phyloP scores from a whole-genome alignment of 2,113 vertebrate genomes.

The Tenrec ecaudatus region DNA sequence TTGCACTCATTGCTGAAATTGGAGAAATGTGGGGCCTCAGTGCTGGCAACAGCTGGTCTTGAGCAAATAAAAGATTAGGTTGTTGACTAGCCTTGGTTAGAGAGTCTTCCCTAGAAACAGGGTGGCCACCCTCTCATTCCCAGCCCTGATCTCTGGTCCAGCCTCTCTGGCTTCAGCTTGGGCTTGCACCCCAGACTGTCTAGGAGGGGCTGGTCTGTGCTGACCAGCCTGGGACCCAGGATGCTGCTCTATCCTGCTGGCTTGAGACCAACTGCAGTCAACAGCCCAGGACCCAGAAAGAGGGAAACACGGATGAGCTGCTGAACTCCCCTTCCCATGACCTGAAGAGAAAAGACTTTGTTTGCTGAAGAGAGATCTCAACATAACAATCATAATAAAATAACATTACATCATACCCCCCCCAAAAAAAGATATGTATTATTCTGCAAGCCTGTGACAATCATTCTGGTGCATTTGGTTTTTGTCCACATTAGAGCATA shows the following conservation, averaged over 20 bases:
- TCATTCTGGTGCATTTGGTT: no score
- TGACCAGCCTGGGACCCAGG: slow-evolving; percentile 20
- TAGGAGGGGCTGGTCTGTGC: not conserved
- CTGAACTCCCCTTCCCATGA: not conserved
- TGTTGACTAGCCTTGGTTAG: slow-evolving; percentile 64
- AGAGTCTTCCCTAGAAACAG: slow-evolving; percentile 60
- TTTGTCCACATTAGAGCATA: no score
- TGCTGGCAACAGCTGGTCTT: slow-evolving; percentile 72
- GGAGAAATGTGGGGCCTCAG: slow-evolving; percentile 57
- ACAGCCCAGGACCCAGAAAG: not conserved
- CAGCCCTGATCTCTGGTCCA: not conserved
- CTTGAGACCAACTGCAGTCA: slow-evolving; percentile 24
- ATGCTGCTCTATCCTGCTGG: not conserved
- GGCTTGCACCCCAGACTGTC: not conserved
- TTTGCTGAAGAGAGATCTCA: slow-evolving; percentile 20
- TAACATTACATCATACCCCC: no score
- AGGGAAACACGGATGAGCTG: not conserved
- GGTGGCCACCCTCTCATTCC: not conserved
- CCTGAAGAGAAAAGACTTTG: slow-evolving; percentile 31
- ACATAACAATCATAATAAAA: not conserved
- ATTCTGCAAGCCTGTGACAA: no score
- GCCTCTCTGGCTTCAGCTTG: not conserved
- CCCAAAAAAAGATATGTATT: no score
- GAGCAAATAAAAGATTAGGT: slow-evolving; percentile 75
- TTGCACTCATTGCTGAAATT: slow-evolving; percentile 15